Evolutionary conservation across 2,797 vertebrate genomes (phyloP).

Genomic region (Erpetoichthys calabaricus): DNA sequence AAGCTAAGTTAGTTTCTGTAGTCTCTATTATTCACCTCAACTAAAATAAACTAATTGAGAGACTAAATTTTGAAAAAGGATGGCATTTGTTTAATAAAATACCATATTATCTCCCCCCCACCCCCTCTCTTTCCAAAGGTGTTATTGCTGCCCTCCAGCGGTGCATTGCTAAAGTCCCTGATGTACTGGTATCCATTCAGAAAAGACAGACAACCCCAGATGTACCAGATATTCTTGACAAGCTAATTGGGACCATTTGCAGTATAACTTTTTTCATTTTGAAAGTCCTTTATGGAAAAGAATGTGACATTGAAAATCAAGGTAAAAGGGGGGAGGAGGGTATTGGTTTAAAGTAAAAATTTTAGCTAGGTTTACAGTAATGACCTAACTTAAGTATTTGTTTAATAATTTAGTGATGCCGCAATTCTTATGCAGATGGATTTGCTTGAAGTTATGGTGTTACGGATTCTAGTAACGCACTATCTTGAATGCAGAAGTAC

Average conservation of each 20-base stretch:
- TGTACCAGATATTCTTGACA: conserved; percentile 37
- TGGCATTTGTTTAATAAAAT: no score
- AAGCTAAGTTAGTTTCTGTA: no score
- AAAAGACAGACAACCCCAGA: conserved; percentile 20
- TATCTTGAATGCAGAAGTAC: no score
- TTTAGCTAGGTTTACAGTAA: neutral
- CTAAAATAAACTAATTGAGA: no score
- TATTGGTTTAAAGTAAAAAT: neutral
- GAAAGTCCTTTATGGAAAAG: conserved; percentile 50
- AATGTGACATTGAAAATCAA: conserved; percentile 22
- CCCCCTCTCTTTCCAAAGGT: conserved; percentile 35
- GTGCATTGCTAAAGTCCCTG: conserved; percentile 56
- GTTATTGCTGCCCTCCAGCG: conserved; percentile 56
- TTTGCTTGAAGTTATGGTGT: no score
- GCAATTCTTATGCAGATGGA: no score
- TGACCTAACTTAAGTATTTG: no score
- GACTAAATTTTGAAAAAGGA: no score
- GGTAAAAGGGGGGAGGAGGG: conserved; percentile 27
- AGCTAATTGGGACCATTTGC: conserved; percentile 37
- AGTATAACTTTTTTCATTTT: conserved; percentile 59
- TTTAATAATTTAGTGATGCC: no score
- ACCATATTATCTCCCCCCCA: no score
- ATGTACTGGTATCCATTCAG: conserved; percentile 25
- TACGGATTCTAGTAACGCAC: no score
- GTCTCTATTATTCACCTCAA: neutral